A percentile compares a stretch with the other conserved stretches of the same genome.
These are phyloP conservation scores for Panagrolaimus sp. DNA, from an alignment of 1,140 invertebrate genomes.

Conservation along the genomic window DNA sequence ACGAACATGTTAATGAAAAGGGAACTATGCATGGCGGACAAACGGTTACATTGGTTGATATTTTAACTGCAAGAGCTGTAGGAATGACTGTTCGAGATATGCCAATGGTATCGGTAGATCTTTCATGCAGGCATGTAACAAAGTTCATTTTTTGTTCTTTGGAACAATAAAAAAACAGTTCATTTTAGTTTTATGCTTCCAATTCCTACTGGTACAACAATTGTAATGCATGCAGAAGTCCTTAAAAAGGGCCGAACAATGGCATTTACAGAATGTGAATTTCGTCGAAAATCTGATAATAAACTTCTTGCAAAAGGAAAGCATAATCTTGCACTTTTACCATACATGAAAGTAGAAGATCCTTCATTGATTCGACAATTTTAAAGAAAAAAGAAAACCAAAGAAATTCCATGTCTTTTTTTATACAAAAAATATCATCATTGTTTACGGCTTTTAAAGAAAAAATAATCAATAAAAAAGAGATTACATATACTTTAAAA, in stretches of 20 bases:
- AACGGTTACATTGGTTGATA: conserved; percentile 73
- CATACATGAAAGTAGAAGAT: neutral
- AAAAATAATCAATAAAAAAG: neutral
- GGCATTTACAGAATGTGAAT: conserved; percentile 14
- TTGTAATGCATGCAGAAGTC: neutral
- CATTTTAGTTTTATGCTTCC: neutral
- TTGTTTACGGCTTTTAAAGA: neutral
- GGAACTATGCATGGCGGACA: conserved; percentile 73
- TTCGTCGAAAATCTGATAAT: conserved; percentile 4
- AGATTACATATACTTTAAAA: neutral
- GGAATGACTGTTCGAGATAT: conserved; percentile 64
- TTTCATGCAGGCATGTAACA: conserved; percentile 55
- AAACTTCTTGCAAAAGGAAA: conserved; percentile 9
- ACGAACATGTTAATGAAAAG: conserved; percentile 11
- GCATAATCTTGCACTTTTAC: conserved; percentile 2
- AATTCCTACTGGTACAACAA: neutral
- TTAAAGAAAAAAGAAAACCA: neutral
- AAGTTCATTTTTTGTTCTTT: neutral
- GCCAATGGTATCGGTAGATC: conserved; percentile 70
- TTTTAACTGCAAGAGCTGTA: conserved; percentile 71
- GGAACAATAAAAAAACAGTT: neutral
- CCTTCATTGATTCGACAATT: conserved; percentile 6
- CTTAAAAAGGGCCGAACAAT: conserved; percentile 13
- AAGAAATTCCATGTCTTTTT: neutral
- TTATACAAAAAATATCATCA: conserved; percentile 1